Evolutionary conservation across 2,797 vertebrate genomes (phyloP), one percentile per base, ranked within the genome.

Genomic region (Poeciliopsis gracilis): DNA sequence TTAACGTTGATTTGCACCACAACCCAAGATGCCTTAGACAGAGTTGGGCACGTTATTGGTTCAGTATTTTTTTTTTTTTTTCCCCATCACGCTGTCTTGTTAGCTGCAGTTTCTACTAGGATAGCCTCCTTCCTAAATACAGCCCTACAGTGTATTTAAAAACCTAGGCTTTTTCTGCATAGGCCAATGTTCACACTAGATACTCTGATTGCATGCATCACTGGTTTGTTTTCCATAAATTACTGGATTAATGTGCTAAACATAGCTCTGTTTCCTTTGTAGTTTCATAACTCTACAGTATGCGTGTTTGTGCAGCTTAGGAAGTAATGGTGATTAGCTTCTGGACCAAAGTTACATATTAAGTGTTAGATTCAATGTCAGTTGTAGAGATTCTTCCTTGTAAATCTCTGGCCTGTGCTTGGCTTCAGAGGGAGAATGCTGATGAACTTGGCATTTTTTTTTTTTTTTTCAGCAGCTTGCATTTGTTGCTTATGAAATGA

Each of bases 1-100:
- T 94, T 67, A 82, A 82, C 85, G 77, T 92, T 90, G 72, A 90
- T 94, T 95, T 95, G 94, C 93, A 94, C 93, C 91, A 93, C 91
- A 86, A 95, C 89, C 91, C 88, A 88, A 92, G 91, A 95, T 93
- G 95, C 95, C 94, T 95, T 96, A 51, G 81, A 73, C 85, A 74
- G 82, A 76, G 79, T 89, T 86, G 38, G 86, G 77, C 87, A 86
- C 33, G 69, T 85, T 80, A 69, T n/a, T 71, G 38, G 75, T 84
- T 91, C 80, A 76, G 66, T 86, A 70, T 53, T 23, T 25, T 47
- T 47, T 1, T 47, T 49, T 88, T 85, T 85, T 77, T 72, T 87
- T 79, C 36, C 36, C 36, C 79, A 1, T 73, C 79, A 82, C 77
- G 83, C 84, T 76, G 77, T 84, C 84, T 61, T 78, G 77, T 90